A percentile compares a stretch with the other conserved stretches of the same genome.
Conservation (phyloP, 2,797 vertebrate species). For the Sternotherus odoratus region DNA sequence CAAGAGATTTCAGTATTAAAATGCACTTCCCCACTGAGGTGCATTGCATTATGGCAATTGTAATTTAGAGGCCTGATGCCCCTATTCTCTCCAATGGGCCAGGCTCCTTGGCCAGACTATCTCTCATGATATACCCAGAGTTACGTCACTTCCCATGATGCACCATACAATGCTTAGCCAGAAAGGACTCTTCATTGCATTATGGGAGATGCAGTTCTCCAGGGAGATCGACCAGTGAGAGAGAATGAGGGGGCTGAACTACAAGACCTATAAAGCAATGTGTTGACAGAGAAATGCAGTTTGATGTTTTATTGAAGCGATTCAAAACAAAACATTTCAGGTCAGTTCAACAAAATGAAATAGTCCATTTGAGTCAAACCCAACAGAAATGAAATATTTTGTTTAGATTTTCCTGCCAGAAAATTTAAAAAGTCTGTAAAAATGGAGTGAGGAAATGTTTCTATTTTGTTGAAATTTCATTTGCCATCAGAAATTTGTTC, state of each 20-base stretch:
- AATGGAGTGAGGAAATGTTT: not conserved
- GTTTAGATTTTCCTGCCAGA: not conserved
- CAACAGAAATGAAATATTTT: not conserved
- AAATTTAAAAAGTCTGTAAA: not conserved
- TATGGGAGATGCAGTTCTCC: not conserved
- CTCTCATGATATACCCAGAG: not conserved
- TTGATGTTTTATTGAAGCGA: conserved; percentile 11
- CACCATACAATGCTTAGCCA: not conserved
- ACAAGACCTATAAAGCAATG: not conserved
- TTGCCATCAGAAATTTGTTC: conserved; percentile 10
- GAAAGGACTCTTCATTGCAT: not conserved
- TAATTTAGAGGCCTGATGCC: not conserved
- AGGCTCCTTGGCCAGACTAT: not conserved
- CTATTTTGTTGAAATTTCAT: conserved; percentile 25
- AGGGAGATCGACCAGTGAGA: not conserved
- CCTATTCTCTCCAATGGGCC: not conserved
- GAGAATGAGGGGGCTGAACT: not conserved
- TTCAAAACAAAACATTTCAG: not conserved
- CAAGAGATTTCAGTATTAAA: not conserved
- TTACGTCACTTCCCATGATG: not conserved
- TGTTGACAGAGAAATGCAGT: not conserved
- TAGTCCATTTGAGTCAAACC: conserved; percentile 10
- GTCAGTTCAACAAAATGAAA: conserved; percentile 33
- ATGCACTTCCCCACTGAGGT: not conserved
- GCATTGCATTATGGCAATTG: not conserved